phyloP scores from a whole-genome alignment of 1,140 invertebrate genomes.

The Venturia canescens region DNA sequence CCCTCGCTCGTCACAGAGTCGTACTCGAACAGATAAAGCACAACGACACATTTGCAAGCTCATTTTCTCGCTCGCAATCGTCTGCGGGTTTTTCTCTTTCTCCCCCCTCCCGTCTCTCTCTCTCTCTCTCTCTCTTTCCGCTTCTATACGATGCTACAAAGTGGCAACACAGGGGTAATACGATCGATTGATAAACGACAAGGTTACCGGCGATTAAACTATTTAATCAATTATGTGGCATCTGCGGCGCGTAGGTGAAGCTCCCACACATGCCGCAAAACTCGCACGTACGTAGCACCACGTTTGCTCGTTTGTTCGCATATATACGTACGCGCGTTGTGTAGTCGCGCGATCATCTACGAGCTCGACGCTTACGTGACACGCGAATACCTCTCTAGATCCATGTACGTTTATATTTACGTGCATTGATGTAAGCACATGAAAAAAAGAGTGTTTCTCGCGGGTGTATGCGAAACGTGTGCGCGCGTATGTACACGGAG shows the following conservation, averaged over 20 bases:
- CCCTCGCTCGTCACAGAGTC: not conserved
- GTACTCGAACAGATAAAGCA: not conserved
- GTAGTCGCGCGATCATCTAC: not conserved
- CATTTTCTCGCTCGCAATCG: not conserved
- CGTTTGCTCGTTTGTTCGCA: slow-evolving; percentile 15
- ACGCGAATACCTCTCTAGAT: slow-evolving; percentile 24
- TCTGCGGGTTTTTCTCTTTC: too few species aligned
- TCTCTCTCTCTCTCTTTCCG: not conserved
- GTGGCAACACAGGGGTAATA: slow-evolving; percentile 3
- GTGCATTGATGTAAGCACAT: not conserved
- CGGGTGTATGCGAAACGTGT: too few species aligned
- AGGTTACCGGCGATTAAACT: slow-evolving; percentile 55
- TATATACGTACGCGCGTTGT: slow-evolving; percentile 34
- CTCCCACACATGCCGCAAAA: slow-evolving; percentile 22
- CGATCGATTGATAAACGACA: slow-evolving; percentile 56
- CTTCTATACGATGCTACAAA: not conserved
- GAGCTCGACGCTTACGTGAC: slow-evolving; percentile 9
- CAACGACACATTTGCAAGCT: slow-evolving; percentile 1
- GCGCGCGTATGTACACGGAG: not conserved
- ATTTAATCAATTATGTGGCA: slow-evolving; percentile 56
- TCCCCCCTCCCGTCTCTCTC: too few species aligned
- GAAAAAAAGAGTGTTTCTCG: slow-evolving; percentile 26
- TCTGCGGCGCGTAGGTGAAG: slow-evolving; percentile 47
- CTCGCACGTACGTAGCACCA: slow-evolving; percentile 28
- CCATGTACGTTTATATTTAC: not conserved